These are phyloP conservation scores for Bombus cullumanus DNA, from an alignment of 1,140 invertebrate species.

Conservation along the genomic window DNA sequence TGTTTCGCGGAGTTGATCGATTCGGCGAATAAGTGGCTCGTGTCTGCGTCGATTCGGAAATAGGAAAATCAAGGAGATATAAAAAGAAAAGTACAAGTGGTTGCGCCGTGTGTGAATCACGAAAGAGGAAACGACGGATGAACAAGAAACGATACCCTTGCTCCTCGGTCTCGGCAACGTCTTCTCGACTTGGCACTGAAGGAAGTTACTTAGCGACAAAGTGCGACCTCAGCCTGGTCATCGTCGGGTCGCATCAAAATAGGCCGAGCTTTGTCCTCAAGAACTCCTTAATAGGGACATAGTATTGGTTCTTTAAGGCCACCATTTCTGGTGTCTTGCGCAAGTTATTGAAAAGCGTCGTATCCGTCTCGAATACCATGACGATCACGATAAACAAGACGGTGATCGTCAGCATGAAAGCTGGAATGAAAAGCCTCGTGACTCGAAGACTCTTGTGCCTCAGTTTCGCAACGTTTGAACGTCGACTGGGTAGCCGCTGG, in stretches of 20 bases:
- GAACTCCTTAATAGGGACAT: slow-evolving; percentile 92
- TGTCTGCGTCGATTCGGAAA: not conserved
- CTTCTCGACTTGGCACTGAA: slow-evolving; percentile 66
- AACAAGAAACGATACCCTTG: slow-evolving; percentile 13
- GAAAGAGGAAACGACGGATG: not conserved
- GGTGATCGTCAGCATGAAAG: slow-evolving; percentile 87
- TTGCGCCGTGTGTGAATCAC: not conserved
- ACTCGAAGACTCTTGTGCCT: slow-evolving; percentile 83
- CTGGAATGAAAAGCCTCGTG: slow-evolving; percentile 88
- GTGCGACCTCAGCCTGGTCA: slow-evolving; percentile 60
- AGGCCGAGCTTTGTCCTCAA: slow-evolving; percentile 83
- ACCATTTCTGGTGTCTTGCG: slow-evolving; percentile 91
- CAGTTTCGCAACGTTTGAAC: slow-evolving; percentile 56
- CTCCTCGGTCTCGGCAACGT: slow-evolving; percentile 36
- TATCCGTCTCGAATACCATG: slow-evolving; percentile 90
- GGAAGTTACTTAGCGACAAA: slow-evolving; percentile 57
- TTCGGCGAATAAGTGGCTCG: no score
- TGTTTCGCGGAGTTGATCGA: no score
- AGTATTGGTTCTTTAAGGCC: slow-evolving; percentile 90
- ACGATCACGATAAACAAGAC: slow-evolving; percentile 86
- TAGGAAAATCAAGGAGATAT: not conserved
- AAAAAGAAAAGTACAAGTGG: not conserved
- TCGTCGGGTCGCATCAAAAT: slow-evolving; percentile 78
- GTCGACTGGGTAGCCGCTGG: slow-evolving; percentile 40
- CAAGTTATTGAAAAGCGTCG: slow-evolving; percentile 86